Percentiles rank a stretch among this genome's conserved stretches.
Evolutionary conservation across 2,888 invertebrate species (phyloP).

Genomic region (Candidula unifasciata): DNA sequence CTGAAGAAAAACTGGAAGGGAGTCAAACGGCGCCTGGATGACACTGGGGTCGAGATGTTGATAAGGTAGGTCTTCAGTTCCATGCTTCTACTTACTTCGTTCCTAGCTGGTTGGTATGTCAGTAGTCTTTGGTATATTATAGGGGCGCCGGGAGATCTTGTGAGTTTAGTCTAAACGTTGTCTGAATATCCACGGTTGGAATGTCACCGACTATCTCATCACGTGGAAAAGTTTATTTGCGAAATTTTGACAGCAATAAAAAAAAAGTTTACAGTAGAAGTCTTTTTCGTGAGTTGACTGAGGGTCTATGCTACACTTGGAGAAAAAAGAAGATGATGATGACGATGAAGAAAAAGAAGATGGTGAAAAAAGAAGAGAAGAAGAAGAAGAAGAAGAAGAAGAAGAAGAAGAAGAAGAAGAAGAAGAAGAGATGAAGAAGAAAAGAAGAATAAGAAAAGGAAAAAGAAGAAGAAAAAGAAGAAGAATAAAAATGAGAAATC

Average conservation of each 20-base stretch:
- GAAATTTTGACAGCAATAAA: too few species aligned
- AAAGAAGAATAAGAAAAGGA: neutral
- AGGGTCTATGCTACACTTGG: too few species aligned
- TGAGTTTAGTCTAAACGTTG: neutral
- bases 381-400: neutral
- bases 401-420: neutral
- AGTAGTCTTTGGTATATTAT: too few species aligned
- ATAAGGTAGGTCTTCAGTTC: conserved; percentile 65
- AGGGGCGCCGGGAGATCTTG: neutral
- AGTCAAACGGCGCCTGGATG: conserved; percentile 72
- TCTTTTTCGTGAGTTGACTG: too few species aligned
- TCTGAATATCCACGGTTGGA: neutral
- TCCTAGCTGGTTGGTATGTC: too few species aligned
- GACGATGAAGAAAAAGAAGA: neutral
- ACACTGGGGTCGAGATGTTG: conserved; percentile 75
- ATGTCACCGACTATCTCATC: too few species aligned
- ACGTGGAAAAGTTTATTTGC: too few species aligned
- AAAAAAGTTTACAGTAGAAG: too few species aligned
- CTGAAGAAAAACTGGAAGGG: conserved; percentile 76
- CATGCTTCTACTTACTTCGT: too few species aligned
- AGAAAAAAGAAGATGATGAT: too few species aligned
- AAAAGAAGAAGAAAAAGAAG: neutral
- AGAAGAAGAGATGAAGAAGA: neutral
- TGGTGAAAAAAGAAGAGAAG: neutral
- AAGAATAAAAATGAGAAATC: neutral